Percentiles rank a stretch among this genome's conserved stretches.
These are phyloP conservation scores for Tragelaphus eurycerus DNA, from an alignment of 2,797 vertebrate species.

Conservation along the genomic window DNA sequence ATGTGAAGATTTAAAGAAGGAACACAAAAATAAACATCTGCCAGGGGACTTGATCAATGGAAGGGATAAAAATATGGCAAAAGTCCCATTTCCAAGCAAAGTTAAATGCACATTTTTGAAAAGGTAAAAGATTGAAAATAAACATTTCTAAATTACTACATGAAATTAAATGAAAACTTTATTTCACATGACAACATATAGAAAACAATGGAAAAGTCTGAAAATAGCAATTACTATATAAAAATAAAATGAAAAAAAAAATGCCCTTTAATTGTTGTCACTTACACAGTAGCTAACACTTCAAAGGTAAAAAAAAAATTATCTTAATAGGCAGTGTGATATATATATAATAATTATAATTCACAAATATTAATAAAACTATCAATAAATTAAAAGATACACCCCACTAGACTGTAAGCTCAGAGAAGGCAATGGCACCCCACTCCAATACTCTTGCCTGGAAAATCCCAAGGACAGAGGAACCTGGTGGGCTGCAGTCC, in stretches of 20 bases:
- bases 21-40: background rate
- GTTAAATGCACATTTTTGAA: background rate
- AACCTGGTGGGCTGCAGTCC: no score
- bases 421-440: no score
- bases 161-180: background rate
- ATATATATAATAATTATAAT: background rate
- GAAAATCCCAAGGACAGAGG: no score
- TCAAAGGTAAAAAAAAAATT: background rate
- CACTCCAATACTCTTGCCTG: no score
- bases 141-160: background rate
- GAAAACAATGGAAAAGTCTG: background rate
- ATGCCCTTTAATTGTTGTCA: background rate
- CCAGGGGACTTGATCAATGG: background rate
- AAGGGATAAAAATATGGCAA: background rate
- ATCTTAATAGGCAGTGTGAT: background rate
- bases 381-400: background rate
- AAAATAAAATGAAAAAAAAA: background rate
- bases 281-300: background rate
- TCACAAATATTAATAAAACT: background rate
- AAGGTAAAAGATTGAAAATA: background rate
- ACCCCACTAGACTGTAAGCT: background rate
- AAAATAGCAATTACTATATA: background rate
- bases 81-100: background rate
- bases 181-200: background rate
- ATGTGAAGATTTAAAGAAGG: background rate